Evolutionary conservation across 1,140 invertebrate genomes (phyloP).

Genomic region (Homarus americanus): DNA sequence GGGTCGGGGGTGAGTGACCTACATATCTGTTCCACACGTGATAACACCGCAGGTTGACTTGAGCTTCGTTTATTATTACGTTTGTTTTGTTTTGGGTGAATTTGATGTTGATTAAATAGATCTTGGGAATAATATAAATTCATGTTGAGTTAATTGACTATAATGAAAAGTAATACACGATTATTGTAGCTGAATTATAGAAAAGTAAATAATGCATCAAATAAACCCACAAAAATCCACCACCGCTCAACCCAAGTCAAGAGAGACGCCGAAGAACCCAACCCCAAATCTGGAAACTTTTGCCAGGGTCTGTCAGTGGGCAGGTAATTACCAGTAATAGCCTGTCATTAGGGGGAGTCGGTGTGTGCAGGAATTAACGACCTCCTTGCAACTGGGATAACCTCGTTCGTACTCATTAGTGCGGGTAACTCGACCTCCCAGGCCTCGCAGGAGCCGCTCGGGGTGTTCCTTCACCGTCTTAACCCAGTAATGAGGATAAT

Average conservation of each 20-base stretch:
- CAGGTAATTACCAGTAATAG: conserved; percentile 42
- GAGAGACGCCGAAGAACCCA: not conserved
- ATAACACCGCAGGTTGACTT: no score
- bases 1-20: no score
- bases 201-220: no score
- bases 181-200: no score
- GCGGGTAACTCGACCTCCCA: conserved; percentile 8
- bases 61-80: no score
- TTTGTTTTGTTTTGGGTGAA: no score
- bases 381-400: conserved; percentile 45
- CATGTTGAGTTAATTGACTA: no score
- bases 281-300: conserved; percentile 26
- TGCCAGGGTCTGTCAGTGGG: conserved; percentile 25
- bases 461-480: conserved; percentile 13
- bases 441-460: not conserved
- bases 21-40: no score
- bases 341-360: conserved; percentile 40
- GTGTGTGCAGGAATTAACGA: conserved; percentile 43
- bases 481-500: conserved; percentile 15
- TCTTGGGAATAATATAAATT: no score
- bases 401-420: conserved; percentile 24
- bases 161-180: no score
- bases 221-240: no score
- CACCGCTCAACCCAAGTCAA: not conserved
- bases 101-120: no score